Evolutionary conservation across 2,888 invertebrate genomes (phyloP), one percentile per base, ranked within the genome.

Genomic region (Cerastoderma edule): DNA sequence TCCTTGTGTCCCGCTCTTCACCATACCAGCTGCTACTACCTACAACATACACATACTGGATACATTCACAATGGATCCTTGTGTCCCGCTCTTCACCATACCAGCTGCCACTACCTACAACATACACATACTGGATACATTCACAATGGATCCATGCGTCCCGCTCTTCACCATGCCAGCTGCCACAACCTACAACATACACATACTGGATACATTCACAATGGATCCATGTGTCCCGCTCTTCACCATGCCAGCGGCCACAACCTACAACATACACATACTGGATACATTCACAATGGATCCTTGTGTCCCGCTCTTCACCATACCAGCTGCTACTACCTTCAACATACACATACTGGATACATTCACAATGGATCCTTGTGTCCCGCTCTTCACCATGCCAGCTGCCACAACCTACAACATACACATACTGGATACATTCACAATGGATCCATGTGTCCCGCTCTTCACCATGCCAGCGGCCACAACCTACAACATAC

Each of bases 21-120:
- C 94, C 94, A 98, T 95, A 89, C 95, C 95, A 80, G 94, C 95
- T 16, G 96, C 95, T 60, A 97, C 95, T 30, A 96, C 94, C 94
- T 98, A 75, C 6, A 70, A 65, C 48, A 4, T 48, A 67, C n/a
- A n/a, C n/a, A n/a, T n/a, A n/a, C n/a, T n/a, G n/a, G n/a, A n/a
- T n/a, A n/a, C n/a, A n/a, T n/a, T n/a, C n/a, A n/a, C n/a, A n/a
- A n/a, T n/a, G n/a, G n/a, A 94, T 33, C 98, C 97, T 72, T 95
- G 95, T 54, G 93, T 93, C 86, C 96, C 95, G 67, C 95, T 94
- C 46, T 94, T 94, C 50, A 96, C 94, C 94, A 98, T 95, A 89
- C 95, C 95, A 80, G 94, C 95, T 16, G 96, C 95, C 57, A 97
- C 95, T 30, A 96, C 94, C 94, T 98, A 75, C 6, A 70, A 65